A percentile compares a stretch with the other conserved stretches of the same genome.
Evolutionary conservation across 2,113 vertebrate genomes (phyloP).

Genomic region (Nettapus auritus): DNA sequence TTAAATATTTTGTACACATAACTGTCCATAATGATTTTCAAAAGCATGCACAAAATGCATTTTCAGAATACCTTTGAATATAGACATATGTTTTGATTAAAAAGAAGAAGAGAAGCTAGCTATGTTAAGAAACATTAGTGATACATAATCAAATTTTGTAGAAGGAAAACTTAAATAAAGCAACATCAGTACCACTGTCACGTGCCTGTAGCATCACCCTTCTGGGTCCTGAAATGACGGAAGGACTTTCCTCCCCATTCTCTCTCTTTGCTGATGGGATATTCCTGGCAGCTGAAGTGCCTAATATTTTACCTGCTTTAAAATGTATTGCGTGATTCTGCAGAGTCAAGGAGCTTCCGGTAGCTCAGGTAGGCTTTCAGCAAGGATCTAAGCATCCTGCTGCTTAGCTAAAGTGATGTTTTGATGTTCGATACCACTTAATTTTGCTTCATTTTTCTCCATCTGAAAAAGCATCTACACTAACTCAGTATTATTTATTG

Average conservation of each 20-base stretch:
- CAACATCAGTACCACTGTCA: neutral
- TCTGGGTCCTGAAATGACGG: neutral
- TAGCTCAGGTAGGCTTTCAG: neutral
- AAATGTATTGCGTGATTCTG: constrained; percentile 10
- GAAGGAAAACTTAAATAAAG: neutral
- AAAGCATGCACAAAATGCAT: neutral
- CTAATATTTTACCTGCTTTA: constrained; percentile 28
- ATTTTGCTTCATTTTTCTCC: neutral
- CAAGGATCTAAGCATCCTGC: neutral
- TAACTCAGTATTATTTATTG: constrained; percentile 8
- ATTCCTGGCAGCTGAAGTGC: neutral
- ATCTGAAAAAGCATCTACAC: neutral
- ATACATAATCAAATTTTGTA: neutral
- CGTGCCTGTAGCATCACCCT: neutral
- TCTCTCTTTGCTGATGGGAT: neutral
- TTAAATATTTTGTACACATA: neutral
- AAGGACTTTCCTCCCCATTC: neutral
- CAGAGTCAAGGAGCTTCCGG: neutral
- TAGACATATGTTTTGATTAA: neutral
- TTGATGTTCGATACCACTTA: neutral
- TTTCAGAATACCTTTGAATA: neutral
- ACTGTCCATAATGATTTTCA: neutral
- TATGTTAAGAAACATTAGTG: neutral
- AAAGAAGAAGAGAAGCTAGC: neutral
- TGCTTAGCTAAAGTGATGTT: neutral